Conservation (phyloP, 2,888 invertebrate genomes). For the Drosophila mayaguana region DNA sequence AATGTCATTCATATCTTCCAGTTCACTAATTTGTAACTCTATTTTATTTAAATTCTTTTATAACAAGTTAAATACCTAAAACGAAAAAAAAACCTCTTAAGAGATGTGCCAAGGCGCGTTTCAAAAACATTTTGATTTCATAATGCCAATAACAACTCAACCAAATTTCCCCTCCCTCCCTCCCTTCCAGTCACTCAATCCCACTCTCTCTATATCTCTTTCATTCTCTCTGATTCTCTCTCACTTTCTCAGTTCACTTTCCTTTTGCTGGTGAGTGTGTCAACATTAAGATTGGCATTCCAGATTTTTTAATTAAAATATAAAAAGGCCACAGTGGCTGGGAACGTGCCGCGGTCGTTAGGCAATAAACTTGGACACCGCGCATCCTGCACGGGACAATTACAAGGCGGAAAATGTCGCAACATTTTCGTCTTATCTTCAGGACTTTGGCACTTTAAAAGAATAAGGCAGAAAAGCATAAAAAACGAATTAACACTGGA, state of each 20-base stretch:
- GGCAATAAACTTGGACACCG: constrained; percentile 82
- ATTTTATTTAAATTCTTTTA: constrained; percentile 4
- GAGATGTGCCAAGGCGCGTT: constrained; percentile 47
- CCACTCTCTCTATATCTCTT: neutral
- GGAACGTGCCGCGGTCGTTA: constrained; percentile 81
- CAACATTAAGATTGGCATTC: constrained; percentile 46
- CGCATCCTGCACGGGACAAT: constrained; percentile 64
- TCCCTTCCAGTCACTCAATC: neutral
- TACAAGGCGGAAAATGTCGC: constrained; percentile 76
- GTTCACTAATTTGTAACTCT: neutral
- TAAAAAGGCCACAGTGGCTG: constrained; percentile 58
- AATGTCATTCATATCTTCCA: neutral
- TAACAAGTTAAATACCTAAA: constrained; percentile 6
- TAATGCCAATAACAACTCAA: constrained; percentile 30
- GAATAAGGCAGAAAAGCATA: constrained; percentile 58
- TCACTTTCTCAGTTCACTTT: constrained; percentile 2
- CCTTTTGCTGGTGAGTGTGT: constrained; percentile 36
- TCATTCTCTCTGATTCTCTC: too few relatives aligned
- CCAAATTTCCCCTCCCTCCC: neutral
- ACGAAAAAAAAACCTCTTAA: too few relatives aligned
- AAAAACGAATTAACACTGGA: constrained; percentile 64
- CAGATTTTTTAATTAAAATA: constrained; percentile 63
- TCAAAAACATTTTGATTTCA: constrained; percentile 23
- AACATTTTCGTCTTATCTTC: constrained; percentile 71
- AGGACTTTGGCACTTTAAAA: constrained; percentile 57